Percentiles rank a stretch among this genome's conserved stretches.
These are phyloP conservation scores for Gambusia holbrooki DNA, from an alignment of 2,113 vertebrate genomes.

Conservation along the genomic window DNA sequence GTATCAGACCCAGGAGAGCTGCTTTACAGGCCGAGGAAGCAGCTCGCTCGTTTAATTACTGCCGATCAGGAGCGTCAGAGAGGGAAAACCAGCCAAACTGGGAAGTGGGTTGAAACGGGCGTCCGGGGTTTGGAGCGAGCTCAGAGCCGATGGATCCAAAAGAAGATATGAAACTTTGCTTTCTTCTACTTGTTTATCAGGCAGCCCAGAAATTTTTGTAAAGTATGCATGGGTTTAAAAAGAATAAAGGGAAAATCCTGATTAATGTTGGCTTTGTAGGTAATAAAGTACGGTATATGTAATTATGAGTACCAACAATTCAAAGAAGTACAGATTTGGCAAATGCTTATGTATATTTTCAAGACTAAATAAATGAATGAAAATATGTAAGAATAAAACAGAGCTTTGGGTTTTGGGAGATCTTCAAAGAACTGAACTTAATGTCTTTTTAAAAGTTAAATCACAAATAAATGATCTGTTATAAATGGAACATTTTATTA, in stretches of 20 bases:
- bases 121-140: constrained; percentile 34
- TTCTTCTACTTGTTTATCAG: not conserved
- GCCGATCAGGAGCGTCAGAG: constrained; percentile 66
- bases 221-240: not conserved
- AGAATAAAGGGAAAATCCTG: not conserved
- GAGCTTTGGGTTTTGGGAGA: not conserved
- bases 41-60: constrained; percentile 73
- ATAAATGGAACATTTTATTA: not conserved
- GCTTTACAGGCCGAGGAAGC: constrained; percentile 72
- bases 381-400: not conserved
- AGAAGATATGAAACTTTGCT: constrained; percentile 43
- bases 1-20: constrained; percentile 69
- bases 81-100: constrained; percentile 60
- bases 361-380: no score
- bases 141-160: constrained; percentile 38
- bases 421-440: not conserved
- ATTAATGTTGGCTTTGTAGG: not conserved
- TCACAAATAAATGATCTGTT: not conserved
- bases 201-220: not conserved
- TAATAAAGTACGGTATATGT: not conserved
- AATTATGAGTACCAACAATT: not conserved
- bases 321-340: no score
- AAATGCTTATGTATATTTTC: no score
- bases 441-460: not conserved
- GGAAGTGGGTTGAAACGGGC: constrained; percentile 60